Conservation (phyloP, 1,140 invertebrate genomes). For the Kradibia gibbosae region DNA sequence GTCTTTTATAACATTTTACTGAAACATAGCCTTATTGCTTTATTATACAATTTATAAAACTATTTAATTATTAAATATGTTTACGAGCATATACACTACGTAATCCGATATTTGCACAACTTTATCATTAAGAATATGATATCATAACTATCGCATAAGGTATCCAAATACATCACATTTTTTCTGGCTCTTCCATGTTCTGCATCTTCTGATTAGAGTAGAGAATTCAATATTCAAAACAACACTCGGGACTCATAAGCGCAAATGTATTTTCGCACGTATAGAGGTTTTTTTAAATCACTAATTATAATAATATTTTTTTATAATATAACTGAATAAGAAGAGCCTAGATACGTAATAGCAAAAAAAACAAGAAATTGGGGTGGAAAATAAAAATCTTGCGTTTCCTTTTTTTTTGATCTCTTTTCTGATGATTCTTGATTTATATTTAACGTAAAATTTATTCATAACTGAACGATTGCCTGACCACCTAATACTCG, state of each 20-base stretch:
- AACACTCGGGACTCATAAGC: slow-evolving; percentile 2
- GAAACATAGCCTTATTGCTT: too few species aligned
- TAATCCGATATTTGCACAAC: not conserved
- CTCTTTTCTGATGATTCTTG: not conserved
- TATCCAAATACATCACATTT: not conserved
- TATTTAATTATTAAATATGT: too few species aligned
- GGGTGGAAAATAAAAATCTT: not conserved
- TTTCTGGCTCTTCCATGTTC: not conserved
- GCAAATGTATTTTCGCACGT: not conserved
- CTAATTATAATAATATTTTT: too few species aligned
- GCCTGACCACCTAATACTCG: not conserved
- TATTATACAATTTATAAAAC: too few species aligned
- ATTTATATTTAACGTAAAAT: slow-evolving; percentile 41
- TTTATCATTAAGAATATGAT: not conserved
- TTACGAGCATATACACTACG: too few species aligned
- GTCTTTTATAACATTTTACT: too few species aligned
- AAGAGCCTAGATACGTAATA: not conserved
- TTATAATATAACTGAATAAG: too few species aligned
- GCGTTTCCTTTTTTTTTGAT: not conserved
- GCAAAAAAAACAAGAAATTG: not conserved
- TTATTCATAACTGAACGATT: slow-evolving; percentile 37
- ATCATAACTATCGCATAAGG: not conserved
- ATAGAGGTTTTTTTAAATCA: not conserved
- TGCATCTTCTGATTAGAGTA: not conserved
- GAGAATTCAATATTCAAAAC: slow-evolving; percentile 41